Conservation (phyloP, 2,113 vertebrate genomes). For the Camelus dromedarius region DNA sequence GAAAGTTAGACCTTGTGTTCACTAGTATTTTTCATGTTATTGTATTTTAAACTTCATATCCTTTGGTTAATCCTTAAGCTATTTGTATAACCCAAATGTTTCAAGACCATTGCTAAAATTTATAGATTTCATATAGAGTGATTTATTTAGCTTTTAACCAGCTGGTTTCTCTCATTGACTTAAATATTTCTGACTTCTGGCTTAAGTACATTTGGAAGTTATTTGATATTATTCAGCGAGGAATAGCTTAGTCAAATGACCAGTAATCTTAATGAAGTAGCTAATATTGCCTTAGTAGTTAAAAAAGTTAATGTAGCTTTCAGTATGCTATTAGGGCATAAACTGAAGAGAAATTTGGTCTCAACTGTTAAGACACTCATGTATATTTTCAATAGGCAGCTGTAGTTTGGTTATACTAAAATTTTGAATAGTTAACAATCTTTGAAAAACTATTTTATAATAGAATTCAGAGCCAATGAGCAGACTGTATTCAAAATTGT, state of each 20-base stretch:
- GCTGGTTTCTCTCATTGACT: not conserved
- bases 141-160: constrained; percentile 55
- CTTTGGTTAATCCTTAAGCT: not conserved
- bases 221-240: constrained; percentile 47
- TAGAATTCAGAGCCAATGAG: constrained; percentile 88
- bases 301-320: constrained; percentile 56
- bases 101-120: constrained; percentile 31
- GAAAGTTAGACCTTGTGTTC: constrained; percentile 37
- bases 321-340: not conserved
- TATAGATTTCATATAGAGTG: constrained; percentile 7
- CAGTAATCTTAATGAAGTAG: constrained; percentile 53
- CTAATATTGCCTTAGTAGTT: constrained; percentile 22
- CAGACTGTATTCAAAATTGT: constrained; percentile 93
- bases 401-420: constrained; percentile 48
- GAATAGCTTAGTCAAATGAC: constrained; percentile 12
- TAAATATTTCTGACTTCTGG: constrained; percentile 38
- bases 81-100: constrained; percentile 41
- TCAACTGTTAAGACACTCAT: not conserved
- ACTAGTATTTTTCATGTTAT: constrained; percentile 32
- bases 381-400: constrained; percentile 45
- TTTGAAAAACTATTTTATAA: constrained; percentile 77
- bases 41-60: constrained; percentile 44
- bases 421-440: constrained; percentile 66
- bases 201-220: constrained; percentile 6
- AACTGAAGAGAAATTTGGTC: not conserved